Evolutionary conservation across 2,888 invertebrate genomes (phyloP).

Genomic region (Lobophora halterata): DNA sequence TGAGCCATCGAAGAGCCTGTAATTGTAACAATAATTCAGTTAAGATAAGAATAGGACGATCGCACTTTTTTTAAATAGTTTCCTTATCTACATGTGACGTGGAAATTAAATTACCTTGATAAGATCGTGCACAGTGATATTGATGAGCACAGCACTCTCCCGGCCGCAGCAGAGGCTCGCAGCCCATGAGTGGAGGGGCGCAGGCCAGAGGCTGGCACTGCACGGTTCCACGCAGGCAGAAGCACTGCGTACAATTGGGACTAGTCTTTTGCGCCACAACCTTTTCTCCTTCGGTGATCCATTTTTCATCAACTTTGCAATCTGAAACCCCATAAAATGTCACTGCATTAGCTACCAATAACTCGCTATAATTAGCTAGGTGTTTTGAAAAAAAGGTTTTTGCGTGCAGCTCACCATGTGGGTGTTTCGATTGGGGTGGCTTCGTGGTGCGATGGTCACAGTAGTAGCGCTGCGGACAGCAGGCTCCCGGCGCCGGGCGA

Average conservation of each 20-base stretch:
- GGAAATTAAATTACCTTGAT: constrained; percentile 25
- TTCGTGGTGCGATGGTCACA: constrained; percentile 57
- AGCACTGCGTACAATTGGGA: constrained; percentile 88
- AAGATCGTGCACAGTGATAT: constrained; percentile 85
- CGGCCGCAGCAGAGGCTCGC: constrained; percentile 86
- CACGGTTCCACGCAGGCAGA: constrained; percentile 87
- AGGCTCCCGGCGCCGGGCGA: constrained; percentile 82
- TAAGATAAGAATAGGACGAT: too few species aligned
- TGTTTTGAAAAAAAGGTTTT: neutral
- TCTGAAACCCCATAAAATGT: constrained; percentile 67
- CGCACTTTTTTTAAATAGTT: neutral
- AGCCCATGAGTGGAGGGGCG: constrained; percentile 87
- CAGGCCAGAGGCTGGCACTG: constrained; percentile 89
- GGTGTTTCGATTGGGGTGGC: constrained; percentile 38
- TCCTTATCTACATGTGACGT: neutral
- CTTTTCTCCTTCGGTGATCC: constrained; percentile 86
- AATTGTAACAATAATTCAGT: constrained; percentile 22
- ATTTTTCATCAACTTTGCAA: constrained; percentile 82
- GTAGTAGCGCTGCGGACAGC: constrained; percentile 91
- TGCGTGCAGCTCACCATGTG: constrained; percentile 51
- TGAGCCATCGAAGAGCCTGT: constrained; percentile 34
- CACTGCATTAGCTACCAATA: too few species aligned
- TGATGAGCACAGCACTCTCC: constrained; percentile 93
- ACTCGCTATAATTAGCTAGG: too few species aligned
- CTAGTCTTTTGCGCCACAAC: constrained; percentile 75